Conservation (phyloP, 2,888 invertebrate genomes). For the Plutella xylostella region DNA sequence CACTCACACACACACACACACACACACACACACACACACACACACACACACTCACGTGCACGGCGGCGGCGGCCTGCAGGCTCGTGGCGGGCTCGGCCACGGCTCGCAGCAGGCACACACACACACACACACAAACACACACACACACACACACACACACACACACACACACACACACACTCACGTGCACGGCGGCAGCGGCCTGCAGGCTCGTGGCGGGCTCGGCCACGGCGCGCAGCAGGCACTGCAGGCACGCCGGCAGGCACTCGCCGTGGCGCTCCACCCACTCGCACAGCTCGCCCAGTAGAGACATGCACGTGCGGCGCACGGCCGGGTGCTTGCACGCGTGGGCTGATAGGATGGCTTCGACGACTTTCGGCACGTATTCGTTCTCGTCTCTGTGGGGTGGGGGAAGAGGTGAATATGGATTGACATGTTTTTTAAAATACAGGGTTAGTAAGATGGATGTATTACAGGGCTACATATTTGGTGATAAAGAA, state of each 20-base stretch:
- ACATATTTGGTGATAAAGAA: no score
- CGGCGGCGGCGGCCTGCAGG: no score
- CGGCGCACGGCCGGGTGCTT: constrained; percentile 89
- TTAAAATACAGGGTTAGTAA: no score
- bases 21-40: no score
- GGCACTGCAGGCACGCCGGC: constrained; percentile 84
- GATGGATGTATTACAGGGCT: no score
- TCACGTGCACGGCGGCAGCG: constrained; percentile 81
- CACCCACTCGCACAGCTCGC: constrained; percentile 96
- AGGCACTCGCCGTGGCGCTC: constrained; percentile 85
- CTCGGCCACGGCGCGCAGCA: constrained; percentile 79
- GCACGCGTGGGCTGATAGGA: constrained; percentile 84
- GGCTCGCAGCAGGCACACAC: background rate
- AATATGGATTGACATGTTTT: no score
- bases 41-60: background rate
- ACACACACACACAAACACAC: no score
- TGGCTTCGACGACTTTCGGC: constrained; percentile 93
- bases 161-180: constrained; percentile 72
- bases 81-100: constrained; percentile 67
- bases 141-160: constrained; percentile 79
- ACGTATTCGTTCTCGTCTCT: constrained; percentile 93
- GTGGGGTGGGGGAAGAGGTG: no score
- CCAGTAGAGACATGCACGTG: constrained; percentile 88
- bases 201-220: constrained; percentile 82
- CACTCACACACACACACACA: no score